Conservation (phyloP, 2,888 invertebrate species). For the Drosophila pseudotalamancana region DNA sequence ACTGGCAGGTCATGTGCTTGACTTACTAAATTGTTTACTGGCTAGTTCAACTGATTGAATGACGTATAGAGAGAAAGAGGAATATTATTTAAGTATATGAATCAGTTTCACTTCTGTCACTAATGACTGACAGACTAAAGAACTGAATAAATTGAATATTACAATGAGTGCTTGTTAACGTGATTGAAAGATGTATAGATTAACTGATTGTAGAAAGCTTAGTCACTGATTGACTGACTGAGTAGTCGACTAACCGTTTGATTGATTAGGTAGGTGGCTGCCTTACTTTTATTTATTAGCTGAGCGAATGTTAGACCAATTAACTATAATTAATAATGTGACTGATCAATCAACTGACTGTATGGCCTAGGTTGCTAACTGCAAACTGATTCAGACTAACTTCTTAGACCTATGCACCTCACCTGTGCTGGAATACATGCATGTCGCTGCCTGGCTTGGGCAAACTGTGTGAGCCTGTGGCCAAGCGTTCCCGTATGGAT, state of each 20-base stretch:
- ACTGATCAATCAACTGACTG: background rate
- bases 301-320: background rate
- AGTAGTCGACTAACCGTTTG: background rate
- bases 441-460: constrained; percentile 90
- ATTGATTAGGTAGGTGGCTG: background rate
- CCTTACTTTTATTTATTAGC: background rate
- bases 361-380: background rate
- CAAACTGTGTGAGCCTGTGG: constrained; percentile 93
- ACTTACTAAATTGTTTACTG: too few relatives aligned
- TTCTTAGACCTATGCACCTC: constrained; percentile 26
- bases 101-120: too few relatives aligned
- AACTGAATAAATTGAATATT: background rate
- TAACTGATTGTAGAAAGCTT: background rate
- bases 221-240: background rate
- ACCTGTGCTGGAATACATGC: constrained; percentile 89
- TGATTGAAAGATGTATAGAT: background rate
- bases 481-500: constrained; percentile 92
- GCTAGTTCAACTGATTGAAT: background rate
- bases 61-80: background rate
- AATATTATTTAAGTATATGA: too few relatives aligned
- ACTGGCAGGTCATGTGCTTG: too few relatives aligned
- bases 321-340: background rate
- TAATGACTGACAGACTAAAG: background rate
- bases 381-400: background rate
- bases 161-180: background rate